These are phyloP conservation scores for Adrianichthys oophorus DNA, from an alignment of 2,797 vertebrate species.

Conservation along the genomic window DNA sequence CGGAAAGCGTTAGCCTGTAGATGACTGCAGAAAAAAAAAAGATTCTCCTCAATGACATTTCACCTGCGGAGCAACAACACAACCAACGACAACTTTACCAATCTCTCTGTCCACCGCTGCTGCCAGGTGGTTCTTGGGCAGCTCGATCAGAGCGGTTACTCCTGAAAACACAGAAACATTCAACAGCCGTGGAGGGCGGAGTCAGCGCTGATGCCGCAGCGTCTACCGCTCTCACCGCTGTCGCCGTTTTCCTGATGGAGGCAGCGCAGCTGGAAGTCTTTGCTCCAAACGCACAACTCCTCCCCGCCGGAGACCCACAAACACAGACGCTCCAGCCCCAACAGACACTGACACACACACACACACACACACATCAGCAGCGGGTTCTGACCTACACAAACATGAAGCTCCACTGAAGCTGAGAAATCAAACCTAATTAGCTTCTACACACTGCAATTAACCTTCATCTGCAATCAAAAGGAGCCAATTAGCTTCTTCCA, in stretches of 20 bases:
- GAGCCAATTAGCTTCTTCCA: constrained; percentile 23
- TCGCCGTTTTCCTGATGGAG: constrained; percentile 86
- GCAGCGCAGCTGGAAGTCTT: constrained; percentile 87
- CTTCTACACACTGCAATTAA: constrained; percentile 33
- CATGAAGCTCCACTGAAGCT: background rate
- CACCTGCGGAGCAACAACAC: no score
- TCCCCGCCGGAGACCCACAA: constrained; percentile 90
- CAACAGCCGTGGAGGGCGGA: background rate
- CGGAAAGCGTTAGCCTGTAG: constrained; percentile 81
- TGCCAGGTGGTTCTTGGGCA: constrained; percentile 89
- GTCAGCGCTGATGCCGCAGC: background rate
- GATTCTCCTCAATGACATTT: background rate
- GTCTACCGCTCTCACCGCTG: constrained; percentile 73
- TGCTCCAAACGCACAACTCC: constrained; percentile 91
- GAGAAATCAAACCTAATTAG: constrained; percentile 23
- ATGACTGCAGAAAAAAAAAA: constrained; percentile 78
- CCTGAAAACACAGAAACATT: constrained; percentile 67
- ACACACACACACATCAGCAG: constrained; percentile 20
- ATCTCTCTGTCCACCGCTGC: constrained; percentile 90
- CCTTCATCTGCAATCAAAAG: constrained; percentile 20
- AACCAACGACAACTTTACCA: constrained; percentile 72
- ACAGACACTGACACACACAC: constrained; percentile 82
- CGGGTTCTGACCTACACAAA: background rate
- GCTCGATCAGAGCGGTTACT: constrained; percentile 85
- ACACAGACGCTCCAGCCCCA: constrained; percentile 84